Conservation (phyloP, 2,888 invertebrate genomes). For the Eustalomyia histrio region DNA sequence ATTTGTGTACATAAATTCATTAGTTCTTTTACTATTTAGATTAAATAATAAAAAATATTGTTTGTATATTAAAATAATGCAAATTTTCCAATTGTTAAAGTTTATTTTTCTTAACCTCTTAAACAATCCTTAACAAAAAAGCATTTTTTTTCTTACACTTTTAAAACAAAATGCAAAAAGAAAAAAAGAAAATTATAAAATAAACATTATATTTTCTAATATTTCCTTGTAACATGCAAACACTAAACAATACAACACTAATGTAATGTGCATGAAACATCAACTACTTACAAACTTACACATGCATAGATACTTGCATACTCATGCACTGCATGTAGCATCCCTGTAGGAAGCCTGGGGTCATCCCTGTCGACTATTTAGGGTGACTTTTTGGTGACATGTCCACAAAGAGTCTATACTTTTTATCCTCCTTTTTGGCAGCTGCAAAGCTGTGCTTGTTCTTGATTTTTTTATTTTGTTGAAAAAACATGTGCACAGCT, state of each 20-base stretch:
- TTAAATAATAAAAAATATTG: no score
- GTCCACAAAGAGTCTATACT: no score
- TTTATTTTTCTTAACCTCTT: not conserved
- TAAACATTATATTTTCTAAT: slow-evolving; percentile 33
- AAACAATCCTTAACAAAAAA: not conserved
- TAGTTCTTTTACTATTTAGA: no score
- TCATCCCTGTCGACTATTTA: no score
- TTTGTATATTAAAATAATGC: no score
- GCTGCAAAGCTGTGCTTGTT: no score
- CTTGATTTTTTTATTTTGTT: no score
- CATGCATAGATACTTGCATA: not conserved
- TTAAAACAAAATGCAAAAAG: slow-evolving; percentile 1
- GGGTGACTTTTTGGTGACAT: no score
- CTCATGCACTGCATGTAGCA: not conserved
- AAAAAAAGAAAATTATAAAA: slow-evolving; percentile 10
- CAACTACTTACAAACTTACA: slow-evolving; percentile 5
- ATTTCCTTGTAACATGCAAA: slow-evolving; percentile 15
- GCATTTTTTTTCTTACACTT: not conserved
- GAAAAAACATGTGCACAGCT: no score
- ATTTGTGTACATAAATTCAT: no score
- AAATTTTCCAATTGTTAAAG: not conserved
- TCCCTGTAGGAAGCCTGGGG: no score
- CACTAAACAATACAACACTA: not conserved
- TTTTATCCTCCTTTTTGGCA: no score
- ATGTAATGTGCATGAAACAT: slow-evolving; percentile 3